Conservation (phyloP, 2,113 vertebrate genomes). For the Trogon melanurus region DNA sequence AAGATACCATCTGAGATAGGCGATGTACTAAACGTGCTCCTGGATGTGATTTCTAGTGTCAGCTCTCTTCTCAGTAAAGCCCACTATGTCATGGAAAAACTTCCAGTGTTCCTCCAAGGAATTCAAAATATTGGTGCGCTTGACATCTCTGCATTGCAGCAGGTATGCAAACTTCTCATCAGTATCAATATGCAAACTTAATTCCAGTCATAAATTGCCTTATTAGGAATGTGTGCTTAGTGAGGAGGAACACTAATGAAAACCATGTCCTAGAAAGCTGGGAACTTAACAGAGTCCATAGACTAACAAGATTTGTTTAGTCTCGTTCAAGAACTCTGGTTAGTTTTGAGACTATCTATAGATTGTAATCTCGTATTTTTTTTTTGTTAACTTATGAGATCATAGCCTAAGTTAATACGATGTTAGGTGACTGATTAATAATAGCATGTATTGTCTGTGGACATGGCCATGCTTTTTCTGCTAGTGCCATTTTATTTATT, state of each 20-base stretch:
- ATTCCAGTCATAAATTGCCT: not conserved
- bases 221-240: not conserved
- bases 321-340: not conserved
- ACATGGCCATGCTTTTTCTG: not conserved
- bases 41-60: conserved; percentile 69
- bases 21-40: conserved; percentile 31
- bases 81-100: conserved; percentile 8
- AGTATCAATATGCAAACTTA: not conserved
- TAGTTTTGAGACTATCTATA: not conserved
- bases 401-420: not conserved
- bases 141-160: not conserved
- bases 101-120: conserved; percentile 63
- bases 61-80: conserved; percentile 59
- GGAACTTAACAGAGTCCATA: not conserved
- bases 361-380: not conserved
- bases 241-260: not conserved
- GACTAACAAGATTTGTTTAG: not conserved
- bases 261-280: not conserved
- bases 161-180: conserved; percentile 31
- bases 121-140: conserved; percentile 8
- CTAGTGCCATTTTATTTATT: not conserved
- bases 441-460: not conserved
- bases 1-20: conserved; percentile 55
- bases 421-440: not conserved
- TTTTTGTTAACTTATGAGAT: not conserved